Evolutionary conservation across 2,888 invertebrate genomes (phyloP), one percentile per base, ranked within the genome.

Genomic region (Anticlea derivata): DNA sequence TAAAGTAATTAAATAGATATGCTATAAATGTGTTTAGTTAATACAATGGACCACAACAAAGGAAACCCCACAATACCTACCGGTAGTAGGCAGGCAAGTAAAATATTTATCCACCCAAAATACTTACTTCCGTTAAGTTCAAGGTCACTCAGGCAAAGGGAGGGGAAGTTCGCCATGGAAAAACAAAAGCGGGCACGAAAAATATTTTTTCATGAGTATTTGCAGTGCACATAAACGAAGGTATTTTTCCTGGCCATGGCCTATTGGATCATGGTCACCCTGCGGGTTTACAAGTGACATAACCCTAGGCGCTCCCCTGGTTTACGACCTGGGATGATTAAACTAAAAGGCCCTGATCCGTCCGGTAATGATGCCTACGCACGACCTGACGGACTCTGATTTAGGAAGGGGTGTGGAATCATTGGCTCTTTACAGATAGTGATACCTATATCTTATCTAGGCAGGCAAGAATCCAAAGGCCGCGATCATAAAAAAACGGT

Each of bases 291-390:
- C 48, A 44, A 50, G 50, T 62, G 57, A 60, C 56, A 58, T 60
- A 60, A 57, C 56, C 55, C 55, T 26, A 60, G 62, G 57, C 64
- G 56, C 68, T 54, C 67, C 64, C 65, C 37, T 34, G 56, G 56
- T 70, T 70, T 70, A 69, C 66, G 65, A 59, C 44, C 50, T 26
- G 56, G 41, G 38, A 66, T 63, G 70, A 70, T 72, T 68, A 67
- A 63, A 70, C 61, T 60, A 62, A 63, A 55, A 52, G 59, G 58
- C 46, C 47, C 31, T 38, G 45, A 46, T 41, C 40, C 43, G n/a
- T n/a, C n/a, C 54, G 34, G 10, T 60, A 65, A 65, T 59, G 63
- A 66, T 37, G 41, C 47, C 35, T 41, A 34, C 12, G 23, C 53
- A 52, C 65, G 37, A 62, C 23, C 33, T 26, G 40, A 30, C 26